Percentiles rank a stretch among this genome's conserved stretches.
Conservation (phyloP, 2,888 invertebrate genomes). For the Drosophila hamatofila region DNA sequence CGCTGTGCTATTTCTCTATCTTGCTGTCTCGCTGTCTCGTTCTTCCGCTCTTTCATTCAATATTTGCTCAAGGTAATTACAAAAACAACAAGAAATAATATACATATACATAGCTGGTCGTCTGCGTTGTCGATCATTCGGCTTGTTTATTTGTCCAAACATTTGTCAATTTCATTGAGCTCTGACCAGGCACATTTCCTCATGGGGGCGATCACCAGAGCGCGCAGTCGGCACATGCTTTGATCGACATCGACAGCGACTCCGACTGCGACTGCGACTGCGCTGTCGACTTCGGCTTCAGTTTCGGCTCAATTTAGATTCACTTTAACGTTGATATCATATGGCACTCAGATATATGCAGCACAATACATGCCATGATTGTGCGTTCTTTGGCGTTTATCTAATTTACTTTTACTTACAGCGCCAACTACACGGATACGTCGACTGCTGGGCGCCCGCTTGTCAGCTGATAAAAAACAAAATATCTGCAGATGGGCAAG, state of each 20-base stretch:
- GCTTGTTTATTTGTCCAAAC: conserved; percentile 78
- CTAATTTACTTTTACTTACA: conserved; percentile 80
- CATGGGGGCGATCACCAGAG: conserved; percentile 45
- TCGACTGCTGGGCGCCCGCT: conserved; percentile 61
- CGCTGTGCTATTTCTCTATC: too few relatives aligned
- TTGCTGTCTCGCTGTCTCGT: conserved; percentile 2
- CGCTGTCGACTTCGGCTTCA: conserved; percentile 22
- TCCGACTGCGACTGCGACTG: background rate
- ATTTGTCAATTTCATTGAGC: conserved; percentile 80
- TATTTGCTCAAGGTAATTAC: conserved; percentile 77
- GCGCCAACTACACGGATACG: conserved; percentile 41
- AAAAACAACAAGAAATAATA: conserved; percentile 58
- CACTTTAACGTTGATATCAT: conserved; percentile 65
- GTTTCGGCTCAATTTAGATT: conserved; percentile 77
- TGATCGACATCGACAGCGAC: conserved; percentile 50
- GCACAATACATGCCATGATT: conserved; percentile 64
- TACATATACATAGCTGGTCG: conserved; percentile 18
- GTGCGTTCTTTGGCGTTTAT: conserved; percentile 71
- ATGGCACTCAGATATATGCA: conserved; percentile 27
- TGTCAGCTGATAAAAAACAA: conserved; percentile 43
- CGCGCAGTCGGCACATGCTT: conserved; percentile 54
- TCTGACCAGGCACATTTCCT: conserved; percentile 75
- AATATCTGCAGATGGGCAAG: conserved; percentile 48
- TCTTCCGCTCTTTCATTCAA: conserved; percentile 22
- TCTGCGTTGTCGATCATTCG: conserved; percentile 58